A percentile compares a stretch with the other conserved stretches of the same genome.
Evolutionary conservation across 2,888 invertebrate species (phyloP).

Genomic region (Aporophyla lueneburgensis): DNA sequence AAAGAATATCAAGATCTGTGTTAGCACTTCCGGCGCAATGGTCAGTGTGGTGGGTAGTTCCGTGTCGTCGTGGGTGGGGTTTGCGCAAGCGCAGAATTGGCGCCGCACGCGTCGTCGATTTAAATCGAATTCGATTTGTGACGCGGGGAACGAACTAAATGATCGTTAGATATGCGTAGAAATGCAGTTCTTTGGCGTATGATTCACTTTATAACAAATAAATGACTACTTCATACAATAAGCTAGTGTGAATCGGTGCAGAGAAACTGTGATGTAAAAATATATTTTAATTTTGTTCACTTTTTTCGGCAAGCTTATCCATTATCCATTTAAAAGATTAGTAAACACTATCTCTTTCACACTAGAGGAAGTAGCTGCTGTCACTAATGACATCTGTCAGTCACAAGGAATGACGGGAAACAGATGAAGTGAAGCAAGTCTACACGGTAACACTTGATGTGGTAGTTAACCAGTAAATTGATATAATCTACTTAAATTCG

Average conservation of each 20-base stretch:
- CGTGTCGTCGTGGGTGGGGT: conserved; percentile 59
- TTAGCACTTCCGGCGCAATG: conserved; percentile 33
- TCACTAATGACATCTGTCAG: too few relatives aligned
- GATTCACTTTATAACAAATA: too few relatives aligned
- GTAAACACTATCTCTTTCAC: too few relatives aligned
- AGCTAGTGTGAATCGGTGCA: not conserved
- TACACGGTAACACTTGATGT: too few relatives aligned
- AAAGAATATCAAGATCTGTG: conserved; percentile 4
- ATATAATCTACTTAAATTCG: too few relatives aligned
- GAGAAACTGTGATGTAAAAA: not conserved
- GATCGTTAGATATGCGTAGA: conserved; percentile 18
- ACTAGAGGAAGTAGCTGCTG: too few relatives aligned
- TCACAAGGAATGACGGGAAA: too few relatives aligned
- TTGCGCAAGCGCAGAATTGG: conserved; percentile 59
- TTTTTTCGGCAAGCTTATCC: too few relatives aligned
- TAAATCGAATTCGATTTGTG: conserved; percentile 44
- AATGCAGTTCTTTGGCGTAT: conserved; percentile 10
- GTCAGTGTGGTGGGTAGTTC: conserved; percentile 33
- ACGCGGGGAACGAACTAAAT: conserved; percentile 48
- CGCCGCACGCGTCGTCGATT: conserved; percentile 43
- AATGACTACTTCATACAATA: too few relatives aligned
- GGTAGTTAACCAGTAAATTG: too few relatives aligned
- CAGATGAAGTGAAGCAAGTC: too few relatives aligned
- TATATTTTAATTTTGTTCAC: not conserved
- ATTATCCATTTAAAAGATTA: too few relatives aligned